Evolutionary conservation across 2,888 invertebrate genomes (phyloP), one percentile per base, ranked within the genome.

Genomic region (Osmoderma eremita): DNA sequence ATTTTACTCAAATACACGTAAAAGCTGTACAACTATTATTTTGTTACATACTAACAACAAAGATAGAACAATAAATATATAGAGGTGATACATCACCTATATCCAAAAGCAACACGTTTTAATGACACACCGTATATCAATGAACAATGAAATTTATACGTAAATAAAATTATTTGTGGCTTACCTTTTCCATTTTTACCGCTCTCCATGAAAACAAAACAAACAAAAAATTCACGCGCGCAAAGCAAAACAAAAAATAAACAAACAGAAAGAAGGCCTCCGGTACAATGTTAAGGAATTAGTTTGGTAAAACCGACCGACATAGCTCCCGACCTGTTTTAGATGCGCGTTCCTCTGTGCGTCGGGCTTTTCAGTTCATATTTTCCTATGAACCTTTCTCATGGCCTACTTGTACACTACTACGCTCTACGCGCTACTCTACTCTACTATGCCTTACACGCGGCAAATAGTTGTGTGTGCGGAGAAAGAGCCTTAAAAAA

Each of bases 161-260:
- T 30, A 30, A 30, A 3, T 30, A 30, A 24, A 30, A 10, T 30
- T 1, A 30, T 30, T 30, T 1, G 5, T 10, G 62, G 70, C 77
- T 72, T 73, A 79, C 79, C 78, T 77, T 74, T 75, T 66, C 76
- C 78, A 74, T 78, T 77, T 71, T 76, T 75, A 45, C 65, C 69
- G 64, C 74, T 73, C 75, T 79, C 79, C 79, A 78, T 78, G 72
- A 56, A 69, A 72, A 67, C 62, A 39, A 68, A 67, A 24, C 5
- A 61, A 42, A 61, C 22, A 30, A n/a, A 45, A 61, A 41, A 4
- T 5, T 30, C 56, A 69, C 65, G 61, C 64, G 67, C 70, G 70
- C 69, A 13, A 42, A 30, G n/a, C 42, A 17, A 15, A 53, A 53
- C 18, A 36, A 53, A 38, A 15, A 53, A 53, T 15, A 36, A 53